Percentiles rank a stretch among this genome's conserved stretches.
Conservation (phyloP, 2,113 vertebrate genomes). For the Ifrita kowaldi region DNA sequence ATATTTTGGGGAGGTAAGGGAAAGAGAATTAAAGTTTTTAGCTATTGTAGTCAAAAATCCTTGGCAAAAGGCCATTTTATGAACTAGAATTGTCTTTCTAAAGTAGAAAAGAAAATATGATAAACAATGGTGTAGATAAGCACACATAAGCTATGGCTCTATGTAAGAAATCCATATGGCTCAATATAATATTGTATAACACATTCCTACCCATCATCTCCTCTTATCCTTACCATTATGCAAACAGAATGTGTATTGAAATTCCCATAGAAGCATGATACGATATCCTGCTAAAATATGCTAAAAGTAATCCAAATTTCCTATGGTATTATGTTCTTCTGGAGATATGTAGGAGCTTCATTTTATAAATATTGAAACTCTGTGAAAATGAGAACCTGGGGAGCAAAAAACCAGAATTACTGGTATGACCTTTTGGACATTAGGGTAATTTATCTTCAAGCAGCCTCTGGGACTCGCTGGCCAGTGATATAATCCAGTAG, state of each 20-base stretch:
- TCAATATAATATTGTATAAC: background rate
- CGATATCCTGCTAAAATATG: background rate
- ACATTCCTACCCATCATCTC: background rate
- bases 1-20: background rate
- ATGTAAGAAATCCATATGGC: background rate
- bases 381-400: background rate
- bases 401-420: background rate
- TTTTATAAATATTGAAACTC: background rate
- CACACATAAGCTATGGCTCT: background rate
- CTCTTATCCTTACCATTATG: background rate
- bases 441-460: background rate
- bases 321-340: background rate
- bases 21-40: background rate
- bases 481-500: background rate
- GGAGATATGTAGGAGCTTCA: background rate
- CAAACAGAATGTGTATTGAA: background rate
- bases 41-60: background rate
- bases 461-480: background rate
- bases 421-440: background rate
- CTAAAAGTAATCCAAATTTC: background rate
- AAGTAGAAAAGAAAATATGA: background rate
- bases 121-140: background rate
- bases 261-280: background rate
- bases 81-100: background rate
- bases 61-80: background rate